These are phyloP conservation scores for Dicentrarchus labrax DNA, from an alignment of 2,113 vertebrate species.

Conservation along the genomic window DNA sequence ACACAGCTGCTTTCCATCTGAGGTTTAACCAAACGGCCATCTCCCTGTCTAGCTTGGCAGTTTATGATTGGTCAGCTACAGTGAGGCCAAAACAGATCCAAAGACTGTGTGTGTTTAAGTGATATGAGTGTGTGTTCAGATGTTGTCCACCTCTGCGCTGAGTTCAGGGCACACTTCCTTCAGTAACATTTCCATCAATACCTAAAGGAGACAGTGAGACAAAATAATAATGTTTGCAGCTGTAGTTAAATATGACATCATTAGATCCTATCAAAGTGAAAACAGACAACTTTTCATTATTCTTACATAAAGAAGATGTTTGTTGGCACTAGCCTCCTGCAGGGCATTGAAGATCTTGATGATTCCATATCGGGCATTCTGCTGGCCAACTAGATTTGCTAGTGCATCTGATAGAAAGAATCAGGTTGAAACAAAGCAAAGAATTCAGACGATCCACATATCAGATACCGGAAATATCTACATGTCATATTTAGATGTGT, in stretches of 20 bases:
- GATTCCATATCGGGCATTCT: slow-evolving; percentile 96
- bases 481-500: too few relatives aligned
- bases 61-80: slow-evolving; percentile 62
- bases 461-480: background rate
- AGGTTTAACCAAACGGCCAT: slow-evolving; percentile 16
- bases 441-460: background rate
- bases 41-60: slow-evolving; percentile 45
- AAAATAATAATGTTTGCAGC: background rate
- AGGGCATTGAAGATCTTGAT: slow-evolving; percentile 97
- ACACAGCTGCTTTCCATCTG: slow-evolving; percentile 31
- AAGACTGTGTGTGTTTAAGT: slow-evolving; percentile 4
- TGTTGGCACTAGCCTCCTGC: slow-evolving; percentile 97
- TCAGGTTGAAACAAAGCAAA: background rate
- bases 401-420: slow-evolving; percentile 89
- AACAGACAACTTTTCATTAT: slow-evolving; percentile 6
- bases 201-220: slow-evolving; percentile 77
- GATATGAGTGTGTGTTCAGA: slow-evolving; percentile 73
- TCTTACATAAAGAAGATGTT: slow-evolving; percentile 97
- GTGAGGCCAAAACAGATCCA: slow-evolving; percentile 47
- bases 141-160: slow-evolving; percentile 87
- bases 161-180: slow-evolving; percentile 95
- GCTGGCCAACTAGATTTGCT: slow-evolving; percentile 96
- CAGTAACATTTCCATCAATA: slow-evolving; percentile 95
- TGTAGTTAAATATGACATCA: background rate
- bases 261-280: background rate